Conservation (phyloP, 2,113 vertebrate genomes). For the Spermophilus dauricus region DNA sequence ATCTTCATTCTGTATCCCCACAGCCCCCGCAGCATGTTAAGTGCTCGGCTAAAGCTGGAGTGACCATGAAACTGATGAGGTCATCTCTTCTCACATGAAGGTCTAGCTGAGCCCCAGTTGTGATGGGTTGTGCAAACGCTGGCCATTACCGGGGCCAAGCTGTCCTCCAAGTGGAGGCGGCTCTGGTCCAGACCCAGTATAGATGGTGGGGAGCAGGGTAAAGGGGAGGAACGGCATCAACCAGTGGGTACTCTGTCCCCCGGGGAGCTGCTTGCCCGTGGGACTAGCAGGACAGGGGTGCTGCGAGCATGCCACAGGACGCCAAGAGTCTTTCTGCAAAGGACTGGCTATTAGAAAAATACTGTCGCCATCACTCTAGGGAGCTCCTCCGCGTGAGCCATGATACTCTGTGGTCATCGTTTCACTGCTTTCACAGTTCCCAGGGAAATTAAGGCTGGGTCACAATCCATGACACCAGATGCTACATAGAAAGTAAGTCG, state of each 20-base stretch:
- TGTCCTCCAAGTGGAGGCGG: background rate
- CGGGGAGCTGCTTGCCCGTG: background rate
- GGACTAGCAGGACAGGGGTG: background rate
- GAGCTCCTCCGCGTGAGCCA: background rate
- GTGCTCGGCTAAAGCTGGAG: background rate
- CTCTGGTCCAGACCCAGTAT: background rate
- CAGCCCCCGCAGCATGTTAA: background rate
- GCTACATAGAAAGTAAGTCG: slow-evolving; percentile 75
- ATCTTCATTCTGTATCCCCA: background rate
- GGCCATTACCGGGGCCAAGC: background rate
- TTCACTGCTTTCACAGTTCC: slow-evolving; percentile 38
- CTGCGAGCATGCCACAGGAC: background rate
- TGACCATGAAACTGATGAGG: background rate
- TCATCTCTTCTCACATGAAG: background rate
- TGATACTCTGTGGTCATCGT: background rate
- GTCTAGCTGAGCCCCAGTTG: background rate
- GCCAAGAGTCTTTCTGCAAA: background rate
- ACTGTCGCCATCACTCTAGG: background rate
- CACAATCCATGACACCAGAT: slow-evolving; percentile 74
- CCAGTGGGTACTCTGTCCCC: background rate
- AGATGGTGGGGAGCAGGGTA: background rate
- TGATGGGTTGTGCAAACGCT: background rate
- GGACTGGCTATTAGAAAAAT: background rate
- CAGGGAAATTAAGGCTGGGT: slow-evolving; percentile 80
- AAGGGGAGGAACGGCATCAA: background rate